Base-by-base conservation (phyloP, 1,140 invertebrate species). In the Lasioglossum baleicum region DNA sequence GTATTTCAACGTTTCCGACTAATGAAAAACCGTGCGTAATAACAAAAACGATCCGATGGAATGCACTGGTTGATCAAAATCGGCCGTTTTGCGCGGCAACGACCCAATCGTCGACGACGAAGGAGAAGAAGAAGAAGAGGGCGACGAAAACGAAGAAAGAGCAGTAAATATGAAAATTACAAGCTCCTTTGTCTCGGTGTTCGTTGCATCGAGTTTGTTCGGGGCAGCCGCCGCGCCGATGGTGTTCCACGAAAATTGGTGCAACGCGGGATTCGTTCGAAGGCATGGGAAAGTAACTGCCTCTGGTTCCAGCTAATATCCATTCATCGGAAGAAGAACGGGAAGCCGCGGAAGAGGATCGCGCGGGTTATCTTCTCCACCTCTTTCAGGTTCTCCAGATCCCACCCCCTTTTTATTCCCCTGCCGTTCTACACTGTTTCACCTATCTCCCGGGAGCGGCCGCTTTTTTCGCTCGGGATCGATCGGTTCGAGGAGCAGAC, bases 331-430 rank as follows among this genome's bases (percentile, higher is more conserved):
- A 71, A 48, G 26, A 40, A 40, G 67, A 70, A 56, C 56, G 63
- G 63, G 61, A 73, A 75, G 63, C 66, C 22, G 40, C 65, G 15
- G 48, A 40, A 42, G 53, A 74, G 48, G 48, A 48, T 26, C 66
- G 35, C 68, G 44, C 51, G 51, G 51, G 51, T 76, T 84, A 84
- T 84, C 84, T 72, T 66, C 78, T 69, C 78, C 64, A 48, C 72
- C 65, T 75, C 64, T 75, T 75, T 60, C 60, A 48, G 61, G 69
- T 84, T 78, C 26, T 26, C 35, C 35, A 35, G 60, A 73, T 76
- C 48, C 58, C 44, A 61, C 60, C 72, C 48, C 61, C 58, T 65
- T 70, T 77, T 80, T 64, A 31, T 31, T 58, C 53, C 35, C 53
- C 35, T 68, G 15, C 69, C 70, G 53, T 74, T n/a, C 72, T n/a